These are phyloP conservation scores for Heptranchias perlo DNA, from an alignment of 2,113 vertebrate species.

Conservation along the genomic window DNA sequence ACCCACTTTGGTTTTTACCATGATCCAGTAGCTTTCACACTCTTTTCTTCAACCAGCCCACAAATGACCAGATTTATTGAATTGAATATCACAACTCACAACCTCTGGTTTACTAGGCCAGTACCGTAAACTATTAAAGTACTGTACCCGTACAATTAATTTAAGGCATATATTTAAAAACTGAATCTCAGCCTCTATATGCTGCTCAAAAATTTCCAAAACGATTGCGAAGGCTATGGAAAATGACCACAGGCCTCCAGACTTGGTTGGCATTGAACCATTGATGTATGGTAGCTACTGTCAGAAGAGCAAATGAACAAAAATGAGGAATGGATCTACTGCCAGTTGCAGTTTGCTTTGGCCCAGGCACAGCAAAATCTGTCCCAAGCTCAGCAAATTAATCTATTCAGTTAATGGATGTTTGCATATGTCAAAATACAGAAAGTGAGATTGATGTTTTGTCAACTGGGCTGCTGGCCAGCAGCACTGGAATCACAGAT, in stretches of 20 bases:
- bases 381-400: neutral
- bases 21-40: neutral
- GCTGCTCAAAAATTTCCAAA: neutral
- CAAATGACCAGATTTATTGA: neutral
- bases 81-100: too few relatives aligned
- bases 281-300: neutral
- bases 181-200: neutral
- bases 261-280: neutral
- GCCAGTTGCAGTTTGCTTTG: neutral
- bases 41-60: neutral
- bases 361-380: neutral
- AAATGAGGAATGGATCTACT: neutral
- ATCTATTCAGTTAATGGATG: neutral
- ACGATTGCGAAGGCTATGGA: neutral
- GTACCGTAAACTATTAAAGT: neutral
- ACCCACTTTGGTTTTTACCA: neutral
- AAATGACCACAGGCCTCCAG: neutral
- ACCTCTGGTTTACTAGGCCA: too few relatives aligned
- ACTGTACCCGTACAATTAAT: neutral
- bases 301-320: neutral
- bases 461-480: too few relatives aligned
- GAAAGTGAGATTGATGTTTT: neutral
- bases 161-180: neutral
- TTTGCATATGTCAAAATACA: neutral
- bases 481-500: neutral